phyloP scores from a whole-genome alignment of 2,888 invertebrate genomes.

The Euzophera pinguis region DNA sequence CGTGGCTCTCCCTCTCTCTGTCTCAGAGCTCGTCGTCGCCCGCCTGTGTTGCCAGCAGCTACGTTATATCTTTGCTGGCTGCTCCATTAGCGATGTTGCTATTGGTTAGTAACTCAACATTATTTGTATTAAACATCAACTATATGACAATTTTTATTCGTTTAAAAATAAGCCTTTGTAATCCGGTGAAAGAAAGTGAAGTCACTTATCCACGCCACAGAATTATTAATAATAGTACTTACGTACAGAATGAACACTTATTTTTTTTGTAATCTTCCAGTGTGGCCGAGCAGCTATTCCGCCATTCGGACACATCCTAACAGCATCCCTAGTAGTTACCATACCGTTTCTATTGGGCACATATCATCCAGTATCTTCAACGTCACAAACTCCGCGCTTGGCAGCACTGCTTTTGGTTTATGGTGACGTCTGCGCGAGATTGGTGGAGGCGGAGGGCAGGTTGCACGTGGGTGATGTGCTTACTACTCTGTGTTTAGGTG shows the following conservation, averaged over 20 bases:
- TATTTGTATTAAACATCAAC: too few species aligned
- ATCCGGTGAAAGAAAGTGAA: too few species aligned
- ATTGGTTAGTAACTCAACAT: slow-evolving; percentile 44
- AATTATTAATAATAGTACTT: too few species aligned
- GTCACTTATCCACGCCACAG: too few species aligned
- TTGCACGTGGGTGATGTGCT: slow-evolving; percentile 31
- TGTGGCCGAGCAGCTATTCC: slow-evolving; percentile 48
- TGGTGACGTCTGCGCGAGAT: slow-evolving; percentile 49
- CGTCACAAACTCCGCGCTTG: slow-evolving; percentile 12
- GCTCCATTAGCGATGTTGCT: slow-evolving; percentile 43
- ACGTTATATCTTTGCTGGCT: slow-evolving; percentile 37
- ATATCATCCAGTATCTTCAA: slow-evolving; percentile 15
- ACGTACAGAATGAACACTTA: too few species aligned
- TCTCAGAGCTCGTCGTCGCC: slow-evolving; percentile 27
- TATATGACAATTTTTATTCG: too few species aligned
- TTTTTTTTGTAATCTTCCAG: slow-evolving; percentile 27
- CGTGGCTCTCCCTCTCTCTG: slow-evolving; percentile 56
- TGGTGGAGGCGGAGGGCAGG: slow-evolving; percentile 47
- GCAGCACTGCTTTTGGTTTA: slow-evolving; percentile 51
- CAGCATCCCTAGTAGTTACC: slow-evolving; percentile 29
- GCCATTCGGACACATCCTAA: slow-evolving; percentile 31
- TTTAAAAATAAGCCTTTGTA: too few species aligned
- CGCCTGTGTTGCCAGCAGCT: slow-evolving; percentile 33
- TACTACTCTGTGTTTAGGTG: slow-evolving; percentile 31
- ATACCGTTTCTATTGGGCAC: slow-evolving; percentile 41